phyloP scores from a whole-genome alignment of 1,140 invertebrate genomes.

The Procambarus virginalis region DNA sequence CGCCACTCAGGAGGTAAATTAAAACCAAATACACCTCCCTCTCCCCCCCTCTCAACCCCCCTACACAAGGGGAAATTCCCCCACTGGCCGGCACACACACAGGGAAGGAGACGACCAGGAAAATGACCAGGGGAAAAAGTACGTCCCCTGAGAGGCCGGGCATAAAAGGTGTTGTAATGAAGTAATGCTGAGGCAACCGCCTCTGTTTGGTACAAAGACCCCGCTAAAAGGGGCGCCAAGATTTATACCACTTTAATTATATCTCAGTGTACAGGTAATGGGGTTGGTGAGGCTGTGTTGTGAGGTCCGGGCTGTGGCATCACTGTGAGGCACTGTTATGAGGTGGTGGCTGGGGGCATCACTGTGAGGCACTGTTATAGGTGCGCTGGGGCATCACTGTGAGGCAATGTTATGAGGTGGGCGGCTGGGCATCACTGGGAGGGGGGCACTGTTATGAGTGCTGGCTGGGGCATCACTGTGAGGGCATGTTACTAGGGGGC shows the following conservation, averaged over 20 bases:
- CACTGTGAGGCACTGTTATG: neutral
- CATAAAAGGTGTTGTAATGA: constrained; percentile 41
- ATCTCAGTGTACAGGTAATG: constrained; percentile 22
- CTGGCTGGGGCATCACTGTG: no score
- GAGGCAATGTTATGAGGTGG: no score
- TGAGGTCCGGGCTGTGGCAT: neutral
- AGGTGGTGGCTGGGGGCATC: neutral
- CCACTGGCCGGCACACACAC: neutral
- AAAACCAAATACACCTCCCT: neutral
- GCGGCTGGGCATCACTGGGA: no score
- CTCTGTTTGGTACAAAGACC: constrained; percentile 42
- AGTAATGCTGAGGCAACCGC: constrained; percentile 18
- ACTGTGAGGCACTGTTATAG: no score
- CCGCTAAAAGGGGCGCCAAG: constrained; percentile 23
- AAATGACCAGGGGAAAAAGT: constrained; percentile 4
- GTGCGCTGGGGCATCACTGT: no score
- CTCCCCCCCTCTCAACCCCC: neutral
- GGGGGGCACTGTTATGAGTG: no score
- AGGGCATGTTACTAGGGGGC: no score
- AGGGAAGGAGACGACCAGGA: neutral
- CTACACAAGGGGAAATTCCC: neutral
- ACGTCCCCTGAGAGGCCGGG: constrained; percentile 3
- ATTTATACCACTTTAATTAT: constrained; percentile 28
- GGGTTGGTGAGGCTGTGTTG: neutral
- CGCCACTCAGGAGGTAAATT: neutral